These are phyloP conservation scores for Lagria hirta DNA, from an alignment of 2,888 invertebrate genomes.

Conservation along the genomic window DNA sequence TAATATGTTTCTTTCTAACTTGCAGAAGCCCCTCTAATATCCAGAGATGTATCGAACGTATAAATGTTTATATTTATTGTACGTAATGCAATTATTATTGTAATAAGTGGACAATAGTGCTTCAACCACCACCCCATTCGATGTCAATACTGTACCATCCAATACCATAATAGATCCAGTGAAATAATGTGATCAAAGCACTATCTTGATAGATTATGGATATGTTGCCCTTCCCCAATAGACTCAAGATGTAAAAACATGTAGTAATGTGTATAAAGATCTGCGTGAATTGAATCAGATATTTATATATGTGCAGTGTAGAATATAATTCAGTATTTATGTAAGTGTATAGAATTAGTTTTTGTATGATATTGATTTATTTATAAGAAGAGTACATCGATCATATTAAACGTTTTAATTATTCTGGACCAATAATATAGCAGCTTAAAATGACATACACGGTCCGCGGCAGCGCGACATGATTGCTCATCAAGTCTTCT, in stretches of 20 bases:
- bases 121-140: constrained; percentile 29
- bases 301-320: constrained; percentile 43
- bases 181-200: constrained; percentile 23
- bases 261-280: constrained; percentile 39
- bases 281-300: constrained; percentile 35
- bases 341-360: constrained; percentile 48
- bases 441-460: constrained; percentile 1
- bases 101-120: constrained; percentile 25
- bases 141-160: constrained; percentile 21
- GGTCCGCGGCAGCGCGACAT: constrained; percentile 16
- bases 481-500: constrained; percentile 27
- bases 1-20: constrained; percentile 44
- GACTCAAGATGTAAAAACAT: constrained; percentile 30
- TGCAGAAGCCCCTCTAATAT: constrained; percentile 50
- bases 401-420: constrained; percentile 36
- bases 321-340: constrained; percentile 45
- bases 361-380: constrained; percentile 46
- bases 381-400: constrained; percentile 40
- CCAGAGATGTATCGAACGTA: constrained; percentile 46
- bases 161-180: constrained; percentile 28
- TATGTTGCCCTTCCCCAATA: constrained; percentile 19
- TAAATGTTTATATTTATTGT: constrained; percentile 35
- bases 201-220: constrained; percentile 12
- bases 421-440: constrained; percentile 42
- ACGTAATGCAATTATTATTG: constrained; percentile 14